phyloP scores from a whole-genome alignment of 2,888 invertebrate genomes.

The Crocallis elinguaria region DNA sequence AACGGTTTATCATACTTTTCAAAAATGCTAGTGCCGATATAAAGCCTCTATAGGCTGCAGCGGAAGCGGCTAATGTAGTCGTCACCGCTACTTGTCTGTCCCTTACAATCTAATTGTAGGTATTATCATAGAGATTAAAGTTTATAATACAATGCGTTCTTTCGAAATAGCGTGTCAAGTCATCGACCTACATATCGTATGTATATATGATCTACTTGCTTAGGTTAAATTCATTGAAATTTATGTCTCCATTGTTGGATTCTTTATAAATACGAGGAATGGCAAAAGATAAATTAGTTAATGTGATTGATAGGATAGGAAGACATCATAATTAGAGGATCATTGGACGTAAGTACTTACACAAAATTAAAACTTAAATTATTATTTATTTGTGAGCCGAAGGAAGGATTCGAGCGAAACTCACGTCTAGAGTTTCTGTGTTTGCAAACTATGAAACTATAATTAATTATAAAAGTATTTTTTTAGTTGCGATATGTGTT shows the following conservation, averaged over 20 bases:
- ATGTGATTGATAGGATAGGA: slow-evolving; percentile 4
- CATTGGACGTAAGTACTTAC: slow-evolving; percentile 14
- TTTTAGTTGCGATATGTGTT: no score
- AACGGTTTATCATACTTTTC: no score
- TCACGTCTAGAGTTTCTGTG: no score
- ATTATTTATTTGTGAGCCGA: no score
- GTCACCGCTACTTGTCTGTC: not conserved
- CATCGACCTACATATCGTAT: slow-evolving; percentile 4
- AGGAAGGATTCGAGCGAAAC: no score
- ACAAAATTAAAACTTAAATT: no score
- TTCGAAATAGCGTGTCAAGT: slow-evolving; percentile 19
- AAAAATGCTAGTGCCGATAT: no score
- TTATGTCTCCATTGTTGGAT: slow-evolving; percentile 36
- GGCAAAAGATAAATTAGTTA: slow-evolving; percentile 19
- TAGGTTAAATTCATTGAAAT: slow-evolving; percentile 29
- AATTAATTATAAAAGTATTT: no score
- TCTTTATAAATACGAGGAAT: slow-evolving; percentile 36
- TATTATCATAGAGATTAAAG: slow-evolving; percentile 11
- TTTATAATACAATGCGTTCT: slow-evolving; percentile 13
- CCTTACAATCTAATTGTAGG: not conserved
- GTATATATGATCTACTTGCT: slow-evolving; percentile 26
- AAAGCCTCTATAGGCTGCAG: no score
- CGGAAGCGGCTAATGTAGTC: no score
- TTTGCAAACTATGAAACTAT: no score
- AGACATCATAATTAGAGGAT: not conserved